These are phyloP conservation scores for Drosophila mayri DNA, from an alignment of 1,140 invertebrate species.

Conservation along the genomic window DNA sequence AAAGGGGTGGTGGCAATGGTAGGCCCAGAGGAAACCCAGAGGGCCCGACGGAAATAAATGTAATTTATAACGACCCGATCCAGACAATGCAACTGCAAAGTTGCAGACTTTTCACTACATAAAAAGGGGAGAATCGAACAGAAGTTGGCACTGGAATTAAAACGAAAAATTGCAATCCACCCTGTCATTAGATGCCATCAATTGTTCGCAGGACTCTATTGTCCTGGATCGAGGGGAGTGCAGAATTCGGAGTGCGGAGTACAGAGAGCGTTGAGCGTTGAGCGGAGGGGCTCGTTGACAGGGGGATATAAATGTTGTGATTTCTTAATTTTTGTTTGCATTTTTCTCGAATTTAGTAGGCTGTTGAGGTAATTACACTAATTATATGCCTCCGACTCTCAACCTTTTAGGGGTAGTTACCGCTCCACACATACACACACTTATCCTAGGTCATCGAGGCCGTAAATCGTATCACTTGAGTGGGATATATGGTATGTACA, in stretches of 20 bases:
- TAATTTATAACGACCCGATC: slow-evolving; percentile 67
- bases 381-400: slow-evolving; percentile 66
- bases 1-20: slow-evolving; percentile 18
- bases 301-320: slow-evolving; percentile 84
- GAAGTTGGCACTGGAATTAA: slow-evolving; percentile 74
- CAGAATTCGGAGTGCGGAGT: background rate
- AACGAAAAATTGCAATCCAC: slow-evolving; percentile 75
- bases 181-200: slow-evolving; percentile 77
- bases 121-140: slow-evolving; percentile 40
- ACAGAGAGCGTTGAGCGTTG: too few species aligned
- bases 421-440: slow-evolving; percentile 3
- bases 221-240: slow-evolving; percentile 8
- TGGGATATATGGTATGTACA: slow-evolving; percentile 9
- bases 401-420: slow-evolving; percentile 59
- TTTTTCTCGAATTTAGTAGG: slow-evolving; percentile 83
- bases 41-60: slow-evolving; percentile 43
- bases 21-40: slow-evolving; percentile 1
- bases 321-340: slow-evolving; percentile 85
- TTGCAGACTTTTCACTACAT: slow-evolving; percentile 5
- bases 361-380: slow-evolving; percentile 83
- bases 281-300: slow-evolving; percentile 61
- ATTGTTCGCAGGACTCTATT: slow-evolving; percentile 61
- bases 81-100: slow-evolving; percentile 65
- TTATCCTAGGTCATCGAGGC: slow-evolving; percentile 50
- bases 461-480: slow-evolving; percentile 25